A percentile compares a stretch with the other conserved stretches of the same genome.
phyloP scores from a whole-genome alignment of 2,797 vertebrate species.

The Parambassis ranga region DNA sequence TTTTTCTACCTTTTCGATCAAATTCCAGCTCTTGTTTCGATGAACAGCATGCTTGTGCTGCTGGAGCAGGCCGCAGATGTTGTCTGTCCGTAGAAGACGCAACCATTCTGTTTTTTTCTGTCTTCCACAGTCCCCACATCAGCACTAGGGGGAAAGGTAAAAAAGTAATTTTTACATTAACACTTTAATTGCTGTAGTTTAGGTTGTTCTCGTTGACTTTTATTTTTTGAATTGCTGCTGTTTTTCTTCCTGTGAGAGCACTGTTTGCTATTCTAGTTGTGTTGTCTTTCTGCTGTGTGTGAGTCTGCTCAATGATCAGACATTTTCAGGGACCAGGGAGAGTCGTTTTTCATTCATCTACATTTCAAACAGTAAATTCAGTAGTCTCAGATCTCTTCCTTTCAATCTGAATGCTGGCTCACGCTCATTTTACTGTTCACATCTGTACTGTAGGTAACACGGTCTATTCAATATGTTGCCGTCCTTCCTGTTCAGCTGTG shows the following conservation, averaged over 20 bases:
- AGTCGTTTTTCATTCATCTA: conserved; percentile 1
- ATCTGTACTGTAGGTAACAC: conserved; percentile 42
- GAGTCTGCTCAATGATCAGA: conserved; percentile 39
- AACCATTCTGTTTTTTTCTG: conserved; percentile 22
- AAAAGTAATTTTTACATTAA: conserved; percentile 47
- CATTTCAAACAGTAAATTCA: conserved; percentile 29
- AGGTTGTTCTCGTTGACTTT: conserved; percentile 31
- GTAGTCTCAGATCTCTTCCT: conserved; percentile 19
- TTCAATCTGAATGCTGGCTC: conserved; percentile 36
- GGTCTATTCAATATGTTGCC: conserved; percentile 14
- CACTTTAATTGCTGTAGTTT: conserved; percentile 41
- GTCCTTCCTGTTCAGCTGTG: conserved; percentile 27
- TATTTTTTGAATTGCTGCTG: conserved; percentile 64
- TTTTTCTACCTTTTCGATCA: conserved; percentile 68
- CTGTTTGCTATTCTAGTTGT: conserved; percentile 58
- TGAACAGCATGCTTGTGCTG: conserved; percentile 75
- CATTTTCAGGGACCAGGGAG: conserved; percentile 51
- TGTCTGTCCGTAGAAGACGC: conserved; percentile 11
- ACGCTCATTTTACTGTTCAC: conserved; percentile 27
- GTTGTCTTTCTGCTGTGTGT: conserved; percentile 33
- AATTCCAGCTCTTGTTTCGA: conserved; percentile 74
- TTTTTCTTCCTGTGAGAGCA: conserved; percentile 59
- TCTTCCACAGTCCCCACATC: conserved; percentile 55
- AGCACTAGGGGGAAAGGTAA: neutral
- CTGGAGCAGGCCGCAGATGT: conserved; percentile 72